These are phyloP conservation scores for Rattus rattus DNA, from an alignment of 2,113 vertebrate species.

Conservation along the genomic window DNA sequence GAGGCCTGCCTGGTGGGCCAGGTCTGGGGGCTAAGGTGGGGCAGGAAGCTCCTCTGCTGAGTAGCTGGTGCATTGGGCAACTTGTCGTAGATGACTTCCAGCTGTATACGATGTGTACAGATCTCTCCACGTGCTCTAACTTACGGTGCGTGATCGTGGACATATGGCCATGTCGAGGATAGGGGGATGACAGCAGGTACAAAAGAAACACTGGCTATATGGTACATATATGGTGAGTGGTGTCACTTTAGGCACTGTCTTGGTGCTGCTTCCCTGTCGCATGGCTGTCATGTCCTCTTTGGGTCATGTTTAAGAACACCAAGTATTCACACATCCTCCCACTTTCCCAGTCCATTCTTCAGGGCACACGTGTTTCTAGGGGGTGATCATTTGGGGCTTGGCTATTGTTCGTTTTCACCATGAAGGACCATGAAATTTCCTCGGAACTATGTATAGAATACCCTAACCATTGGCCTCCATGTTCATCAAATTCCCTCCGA, in stretches of 20 bases:
- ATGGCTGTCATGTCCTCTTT: background rate
- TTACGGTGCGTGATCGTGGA: background rate
- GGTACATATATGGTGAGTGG: background rate
- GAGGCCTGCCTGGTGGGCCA: background rate
- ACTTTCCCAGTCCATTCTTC: background rate
- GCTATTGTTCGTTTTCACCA: background rate
- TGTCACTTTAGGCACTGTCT: background rate
- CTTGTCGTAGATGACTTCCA: background rate
- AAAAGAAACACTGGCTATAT: background rate
- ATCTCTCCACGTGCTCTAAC: background rate
- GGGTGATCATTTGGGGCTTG: background rate
- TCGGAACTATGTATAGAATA: background rate
- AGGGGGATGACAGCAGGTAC: background rate
- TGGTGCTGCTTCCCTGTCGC: background rate
- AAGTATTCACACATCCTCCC: background rate
- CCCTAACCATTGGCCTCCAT: background rate
- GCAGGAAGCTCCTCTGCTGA: background rate
- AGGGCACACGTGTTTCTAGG: background rate
- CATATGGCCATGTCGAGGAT: fast-evolving
- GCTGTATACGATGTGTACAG: background rate
- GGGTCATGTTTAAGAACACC: background rate
- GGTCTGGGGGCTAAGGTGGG: background rate
- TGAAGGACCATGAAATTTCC: background rate
- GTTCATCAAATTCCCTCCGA: background rate
- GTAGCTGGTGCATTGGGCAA: background rate